A percentile compares a stretch with the other conserved stretches of the same genome.
phyloP scores from a whole-genome alignment of 2,797 vertebrate species.

The Artibeus lituratus region DNA sequence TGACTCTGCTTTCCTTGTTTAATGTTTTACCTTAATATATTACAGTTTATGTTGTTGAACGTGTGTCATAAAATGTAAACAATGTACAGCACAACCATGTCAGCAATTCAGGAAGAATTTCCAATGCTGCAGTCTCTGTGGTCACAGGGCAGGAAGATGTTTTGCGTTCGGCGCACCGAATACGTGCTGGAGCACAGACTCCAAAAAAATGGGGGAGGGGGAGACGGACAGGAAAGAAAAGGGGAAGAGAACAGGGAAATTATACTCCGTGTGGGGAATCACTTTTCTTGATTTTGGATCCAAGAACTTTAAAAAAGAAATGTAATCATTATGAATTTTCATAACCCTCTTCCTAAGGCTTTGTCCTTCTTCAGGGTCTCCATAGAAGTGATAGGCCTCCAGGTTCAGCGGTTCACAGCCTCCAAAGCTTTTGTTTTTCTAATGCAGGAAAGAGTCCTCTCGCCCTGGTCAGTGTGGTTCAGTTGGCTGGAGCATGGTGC shows the following conservation, averaged over 20 bases:
- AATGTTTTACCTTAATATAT: slow-evolving; percentile 73
- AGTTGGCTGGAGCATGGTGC: neutral
- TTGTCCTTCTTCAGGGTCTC: neutral
- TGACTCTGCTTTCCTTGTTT: slow-evolving; percentile 54
- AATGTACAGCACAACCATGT: slow-evolving; percentile 52
- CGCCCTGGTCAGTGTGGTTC: neutral
- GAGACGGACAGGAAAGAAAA: neutral
- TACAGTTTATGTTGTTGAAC: slow-evolving; percentile 62
- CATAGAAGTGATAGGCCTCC: neutral
- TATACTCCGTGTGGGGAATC: neutral
- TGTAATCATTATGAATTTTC: neutral
- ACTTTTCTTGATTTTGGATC: neutral
- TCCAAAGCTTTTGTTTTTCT: neutral
- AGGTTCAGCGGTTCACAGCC: neutral
- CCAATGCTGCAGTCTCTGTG: slow-evolving; percentile 60
- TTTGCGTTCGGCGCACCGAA: slow-evolving; percentile 49
- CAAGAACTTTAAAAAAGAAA: slow-evolving; percentile 7
- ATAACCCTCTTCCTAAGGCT: neutral
- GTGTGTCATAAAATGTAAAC: slow-evolving; percentile 62
- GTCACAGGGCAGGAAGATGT: slow-evolving; percentile 51
- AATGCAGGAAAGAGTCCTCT: neutral
- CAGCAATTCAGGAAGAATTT: slow-evolving; percentile 65
- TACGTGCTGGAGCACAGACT: slow-evolving; percentile 5
- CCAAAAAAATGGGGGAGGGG: neutral
- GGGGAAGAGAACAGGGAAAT: neutral